A percentile compares a stretch with the other conserved stretches of the same genome.
These are phyloP conservation scores for Ctenopoma multispine DNA, from an alignment of 2,797 vertebrate species.

Conservation along the genomic window DNA sequence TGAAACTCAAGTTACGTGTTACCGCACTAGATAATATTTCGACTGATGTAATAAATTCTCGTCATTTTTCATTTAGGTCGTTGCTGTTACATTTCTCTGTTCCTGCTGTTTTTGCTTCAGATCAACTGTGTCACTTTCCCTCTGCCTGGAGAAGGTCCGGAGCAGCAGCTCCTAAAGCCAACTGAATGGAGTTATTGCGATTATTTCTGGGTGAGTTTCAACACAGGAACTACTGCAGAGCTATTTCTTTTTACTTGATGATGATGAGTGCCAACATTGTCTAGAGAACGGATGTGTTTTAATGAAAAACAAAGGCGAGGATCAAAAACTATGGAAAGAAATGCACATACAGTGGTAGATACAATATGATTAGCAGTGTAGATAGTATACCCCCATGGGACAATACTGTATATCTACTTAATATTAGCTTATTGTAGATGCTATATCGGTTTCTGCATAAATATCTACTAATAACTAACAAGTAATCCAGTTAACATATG, in stretches of 20 bases:
- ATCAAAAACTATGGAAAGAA: background rate
- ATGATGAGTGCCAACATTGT: background rate
- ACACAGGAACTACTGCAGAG: background rate
- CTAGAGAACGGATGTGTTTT: background rate
- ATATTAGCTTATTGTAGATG: too few relatives aligned
- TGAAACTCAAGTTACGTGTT: too few relatives aligned
- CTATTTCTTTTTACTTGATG: background rate
- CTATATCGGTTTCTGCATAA: too few relatives aligned
- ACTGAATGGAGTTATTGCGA: constrained; percentile 99
- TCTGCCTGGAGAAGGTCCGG: constrained; percentile 90
- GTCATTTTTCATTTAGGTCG: constrained; percentile 5
- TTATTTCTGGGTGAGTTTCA: constrained; percentile 94
- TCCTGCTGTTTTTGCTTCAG: constrained; percentile 72
- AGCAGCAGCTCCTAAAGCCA: constrained; percentile 96
- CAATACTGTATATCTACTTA: too few relatives aligned
- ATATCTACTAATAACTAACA: too few relatives aligned
- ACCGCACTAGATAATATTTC: background rate
- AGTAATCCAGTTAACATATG: too few relatives aligned
- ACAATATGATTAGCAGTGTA: too few relatives aligned
- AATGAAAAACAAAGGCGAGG: background rate
- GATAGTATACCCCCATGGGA: too few relatives aligned
- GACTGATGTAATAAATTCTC: background rate
- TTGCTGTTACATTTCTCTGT: background rate
- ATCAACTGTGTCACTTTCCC: constrained; percentile 98
- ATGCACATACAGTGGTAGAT: too few relatives aligned